Conservation (phyloP, 2,797 vertebrate species). For the Distichodus sexfasciatus region DNA sequence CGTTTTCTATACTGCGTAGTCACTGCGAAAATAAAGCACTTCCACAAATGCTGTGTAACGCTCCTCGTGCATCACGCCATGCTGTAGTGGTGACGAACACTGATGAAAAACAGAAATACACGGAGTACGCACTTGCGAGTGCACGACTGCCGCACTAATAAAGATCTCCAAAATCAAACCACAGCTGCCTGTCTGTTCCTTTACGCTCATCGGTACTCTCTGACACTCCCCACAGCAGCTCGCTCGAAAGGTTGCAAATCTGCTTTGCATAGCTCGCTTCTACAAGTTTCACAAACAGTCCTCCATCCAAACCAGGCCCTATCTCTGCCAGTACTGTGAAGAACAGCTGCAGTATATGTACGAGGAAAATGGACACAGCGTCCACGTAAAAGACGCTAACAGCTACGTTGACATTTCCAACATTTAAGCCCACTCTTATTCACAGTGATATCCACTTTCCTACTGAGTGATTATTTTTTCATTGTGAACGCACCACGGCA, state of each 20-base stretch:
- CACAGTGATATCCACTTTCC: too few species aligned
- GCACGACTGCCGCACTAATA: not conserved
- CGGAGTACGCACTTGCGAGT: not conserved
- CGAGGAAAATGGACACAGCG: not conserved
- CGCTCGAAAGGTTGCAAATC: conserved; percentile 27
- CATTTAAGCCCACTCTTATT: too few species aligned
- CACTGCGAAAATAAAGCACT: not conserved
- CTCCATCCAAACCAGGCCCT: conserved; percentile 33
- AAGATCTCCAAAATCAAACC: not conserved
- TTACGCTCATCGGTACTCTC: conserved; percentile 10
- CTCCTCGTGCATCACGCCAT: not conserved
- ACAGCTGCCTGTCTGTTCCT: not conserved
- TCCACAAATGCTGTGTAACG: not conserved
- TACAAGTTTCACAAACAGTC: conserved; percentile 28
- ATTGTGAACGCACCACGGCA: too few species aligned
- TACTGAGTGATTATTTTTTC: too few species aligned
- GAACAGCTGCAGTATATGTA: conserved; percentile 16
- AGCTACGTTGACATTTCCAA: too few species aligned
- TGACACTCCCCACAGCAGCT: conserved; percentile 4
- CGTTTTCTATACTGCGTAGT: not conserved
- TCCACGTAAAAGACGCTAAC: too few species aligned
- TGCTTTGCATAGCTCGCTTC: conserved; percentile 27
- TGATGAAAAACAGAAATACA: not conserved
- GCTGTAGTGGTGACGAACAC: not conserved
- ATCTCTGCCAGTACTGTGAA: conserved; percentile 20